Base-by-base conservation (phyloP, 2,888 invertebrate genomes). In the Calliopum simillimum region DNA sequence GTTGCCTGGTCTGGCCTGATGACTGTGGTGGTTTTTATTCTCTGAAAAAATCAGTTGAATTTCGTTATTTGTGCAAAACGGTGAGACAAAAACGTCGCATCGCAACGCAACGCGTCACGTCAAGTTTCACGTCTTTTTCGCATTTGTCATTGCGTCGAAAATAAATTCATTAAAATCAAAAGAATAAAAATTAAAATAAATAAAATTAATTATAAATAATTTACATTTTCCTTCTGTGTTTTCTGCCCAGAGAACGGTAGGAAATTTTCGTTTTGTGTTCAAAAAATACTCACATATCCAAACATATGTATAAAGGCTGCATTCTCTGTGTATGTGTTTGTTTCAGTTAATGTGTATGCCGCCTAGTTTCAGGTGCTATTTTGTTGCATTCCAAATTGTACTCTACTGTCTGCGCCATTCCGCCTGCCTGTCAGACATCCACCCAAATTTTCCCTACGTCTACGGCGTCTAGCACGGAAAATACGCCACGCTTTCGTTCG, bases 1-100 rank as follows among this genome's bases (percentile, higher is more conserved):
- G n/a, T n/a, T 33, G 55, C 53, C 55, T 65, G 64, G 63, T 23
- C 33, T 8, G 4, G 55, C 25, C 55, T 33, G 56, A 23, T 33
- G 56, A 23, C 6, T n/a, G 23, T 53, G 44, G 33, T 33, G 33
- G 33, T 33, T 33, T 33, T 33, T 33, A 23, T 55, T 46, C 67
- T 67, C 59, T 67, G 59, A 51, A 58, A n/a, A 67, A 79, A 76
- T 79, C 79, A 79, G 80, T 79, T 79, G 75, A 76, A 79, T 78
- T 81, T 81, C 78, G 77, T 79, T 78, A 74, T 76, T 80, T 78
- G 80, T 76, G 73, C 75, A 68, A 58, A 68, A 59, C 79, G 80
- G 76, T 78, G 78, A 80, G 61, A 53, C 46, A 44, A 12, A 19
- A 49, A n/a, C 19, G 19, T 16, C 19, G 51, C 25, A 25, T 5